Evolutionary conservation across 2,888 invertebrate genomes (phyloP).

Genomic region (Tinea pellionella): DNA sequence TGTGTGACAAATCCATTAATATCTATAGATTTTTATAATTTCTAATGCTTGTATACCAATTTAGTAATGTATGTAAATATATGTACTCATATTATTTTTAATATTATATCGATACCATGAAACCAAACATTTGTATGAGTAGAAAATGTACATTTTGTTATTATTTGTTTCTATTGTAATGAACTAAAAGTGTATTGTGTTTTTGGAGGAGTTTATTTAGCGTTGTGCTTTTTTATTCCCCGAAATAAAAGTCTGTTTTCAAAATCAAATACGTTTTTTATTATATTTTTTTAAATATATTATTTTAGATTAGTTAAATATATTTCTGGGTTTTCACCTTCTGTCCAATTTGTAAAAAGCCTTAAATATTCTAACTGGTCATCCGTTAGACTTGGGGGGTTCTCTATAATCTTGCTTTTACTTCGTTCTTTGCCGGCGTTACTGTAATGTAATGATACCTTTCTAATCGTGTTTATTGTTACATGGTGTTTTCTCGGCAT

Average conservation of each 20-base stretch:
- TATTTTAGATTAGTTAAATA: slow-evolving; percentile 21
- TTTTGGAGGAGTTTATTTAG: slow-evolving; percentile 37
- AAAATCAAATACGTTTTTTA: slow-evolving; percentile 29
- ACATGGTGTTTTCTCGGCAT: slow-evolving; percentile 24
- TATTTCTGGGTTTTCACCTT: slow-evolving; percentile 38
- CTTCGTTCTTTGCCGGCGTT: too few species aligned
- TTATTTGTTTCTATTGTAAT: slow-evolving; percentile 38
- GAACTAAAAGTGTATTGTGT: slow-evolving; percentile 49
- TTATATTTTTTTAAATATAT: slow-evolving; percentile 15
- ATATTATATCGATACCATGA: slow-evolving; percentile 61
- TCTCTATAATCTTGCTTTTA: not conserved
- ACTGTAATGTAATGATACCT: not conserved
- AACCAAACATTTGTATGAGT: slow-evolving; percentile 65
- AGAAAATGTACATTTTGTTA: slow-evolving; percentile 63
- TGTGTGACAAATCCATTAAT: too few species aligned
- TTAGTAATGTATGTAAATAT: slow-evolving; percentile 42
- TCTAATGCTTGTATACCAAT: not conserved
- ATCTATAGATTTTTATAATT: not conserved
- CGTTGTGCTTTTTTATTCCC: slow-evolving; percentile 50
- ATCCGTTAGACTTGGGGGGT: slow-evolving; percentile 25
- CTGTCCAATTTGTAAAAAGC: slow-evolving; percentile 53
- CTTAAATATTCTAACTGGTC: slow-evolving; percentile 45
- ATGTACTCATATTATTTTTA: slow-evolving; percentile 59
- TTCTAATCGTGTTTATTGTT: not conserved
- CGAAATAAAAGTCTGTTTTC: slow-evolving; percentile 63